Evolutionary conservation across 1,140 invertebrate genomes (phyloP).

Genomic region (Melipona quadrifasciata): DNA sequence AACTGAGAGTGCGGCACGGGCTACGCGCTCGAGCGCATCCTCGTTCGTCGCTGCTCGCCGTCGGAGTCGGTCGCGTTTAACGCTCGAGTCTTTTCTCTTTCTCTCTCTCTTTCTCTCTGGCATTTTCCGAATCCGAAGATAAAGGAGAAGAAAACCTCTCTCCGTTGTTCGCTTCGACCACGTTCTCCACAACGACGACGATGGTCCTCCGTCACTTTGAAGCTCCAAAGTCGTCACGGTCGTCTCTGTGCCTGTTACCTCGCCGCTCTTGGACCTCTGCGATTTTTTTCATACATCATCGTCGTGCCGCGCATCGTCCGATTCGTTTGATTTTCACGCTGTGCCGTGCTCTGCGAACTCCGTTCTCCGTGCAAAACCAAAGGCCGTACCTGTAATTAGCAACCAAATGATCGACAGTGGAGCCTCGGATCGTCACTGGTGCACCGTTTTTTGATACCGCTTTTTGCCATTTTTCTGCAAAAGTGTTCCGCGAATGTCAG

Average conservation of each 20-base stretch:
- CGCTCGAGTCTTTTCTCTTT: slow-evolving; percentile 34
- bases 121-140: slow-evolving; percentile 37
- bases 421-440: slow-evolving; percentile 11
- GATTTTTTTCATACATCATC: too few relatives aligned
- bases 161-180: slow-evolving; percentile 10
- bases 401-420: slow-evolving; percentile 20
- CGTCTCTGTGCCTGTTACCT: slow-evolving; percentile 9
- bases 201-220: not conserved
- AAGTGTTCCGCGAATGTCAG: not conserved
- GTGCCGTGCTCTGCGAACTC: slow-evolving; percentile 29
- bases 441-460: not conserved
- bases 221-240: too few relatives aligned
- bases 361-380: not conserved
- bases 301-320: too few relatives aligned
- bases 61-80: slow-evolving; percentile 70
- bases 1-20: slow-evolving; percentile 73
- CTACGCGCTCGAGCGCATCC: slow-evolving; percentile 72
- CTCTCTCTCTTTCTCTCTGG: slow-evolving; percentile 1
- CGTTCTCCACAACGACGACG: not conserved
- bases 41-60: slow-evolving; percentile 76
- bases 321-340: not conserved
- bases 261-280: not conserved
- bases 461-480: not conserved
- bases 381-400: slow-evolving; percentile 19
- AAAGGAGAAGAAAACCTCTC: not conserved